phyloP scores from a whole-genome alignment of 2,113 vertebrate species.

The Etheostoma cragini region DNA sequence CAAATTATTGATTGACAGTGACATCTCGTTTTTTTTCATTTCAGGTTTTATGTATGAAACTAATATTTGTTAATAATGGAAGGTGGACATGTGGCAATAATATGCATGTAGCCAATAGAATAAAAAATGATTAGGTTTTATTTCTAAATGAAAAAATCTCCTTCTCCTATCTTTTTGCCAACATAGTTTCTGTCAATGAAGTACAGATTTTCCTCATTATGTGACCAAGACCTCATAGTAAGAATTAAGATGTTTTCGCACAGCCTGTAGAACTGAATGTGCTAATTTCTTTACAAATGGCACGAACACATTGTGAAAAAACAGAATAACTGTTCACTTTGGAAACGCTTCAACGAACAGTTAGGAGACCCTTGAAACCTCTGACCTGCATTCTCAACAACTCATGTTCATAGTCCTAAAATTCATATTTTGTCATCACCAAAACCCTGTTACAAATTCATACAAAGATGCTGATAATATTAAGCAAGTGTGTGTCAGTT shows the following conservation, averaged over 20 bases:
- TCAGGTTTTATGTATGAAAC: not conserved
- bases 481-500: not conserved
- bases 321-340: not conserved
- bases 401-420: not conserved
- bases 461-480: not conserved
- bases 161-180: not conserved
- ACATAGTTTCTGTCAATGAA: not conserved
- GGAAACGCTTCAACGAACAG: not conserved
- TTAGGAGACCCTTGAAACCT: not conserved
- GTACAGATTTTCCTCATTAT: not conserved
- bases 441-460: not conserved
- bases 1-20: not conserved
- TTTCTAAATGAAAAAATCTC: not conserved
- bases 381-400: no score
- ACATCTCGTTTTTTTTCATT: not conserved
- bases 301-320: not conserved
- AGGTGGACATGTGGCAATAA: conserved; percentile 5
- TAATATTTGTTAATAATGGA: not conserved
- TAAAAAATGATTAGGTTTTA: not conserved
- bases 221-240: not conserved
- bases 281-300: conserved; percentile 8
- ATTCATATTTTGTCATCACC: not conserved
- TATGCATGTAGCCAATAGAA: not conserved
- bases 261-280: not conserved
- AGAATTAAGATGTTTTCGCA: not conserved